These are phyloP conservation scores for Physocephala rufipes DNA, from an alignment of 2,888 invertebrate species.

Conservation along the genomic window DNA sequence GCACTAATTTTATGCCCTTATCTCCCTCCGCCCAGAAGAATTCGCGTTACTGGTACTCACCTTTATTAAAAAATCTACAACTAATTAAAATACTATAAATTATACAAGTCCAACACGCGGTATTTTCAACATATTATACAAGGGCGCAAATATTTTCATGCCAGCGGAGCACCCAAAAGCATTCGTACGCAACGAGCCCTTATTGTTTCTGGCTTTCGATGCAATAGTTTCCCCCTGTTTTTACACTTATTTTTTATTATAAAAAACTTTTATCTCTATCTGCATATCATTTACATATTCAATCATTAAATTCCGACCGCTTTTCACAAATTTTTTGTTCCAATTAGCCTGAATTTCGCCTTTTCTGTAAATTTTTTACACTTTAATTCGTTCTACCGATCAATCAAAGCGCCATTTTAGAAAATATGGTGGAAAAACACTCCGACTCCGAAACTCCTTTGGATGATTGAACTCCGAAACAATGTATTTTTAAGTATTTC, in stretches of 20 bases:
- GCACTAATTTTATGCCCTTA: neutral
- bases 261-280: conserved; percentile 35
- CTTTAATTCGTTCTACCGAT: conserved; percentile 45
- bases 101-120: conserved; percentile 21
- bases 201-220: conserved; percentile 19
- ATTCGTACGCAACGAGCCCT: conserved; percentile 16
- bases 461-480: conserved; percentile 40
- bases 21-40: neutral
- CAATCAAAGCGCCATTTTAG: conserved; percentile 52
- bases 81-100: conserved; percentile 2
- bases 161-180: conserved; percentile 32
- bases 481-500: conserved; percentile 40
- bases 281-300: conserved; percentile 37
- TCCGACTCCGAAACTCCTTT: conserved; percentile 38
- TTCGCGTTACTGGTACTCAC: conserved; percentile 11
- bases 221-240: conserved; percentile 35
- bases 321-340: conserved; percentile 37
- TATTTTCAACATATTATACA: conserved; percentile 11
- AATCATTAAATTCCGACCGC: conserved; percentile 29
- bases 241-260: conserved; percentile 37
- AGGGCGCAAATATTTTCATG: conserved; percentile 27
- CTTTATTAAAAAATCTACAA: conserved; percentile 1
- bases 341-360: conserved; percentile 38
- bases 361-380: conserved; percentile 41
- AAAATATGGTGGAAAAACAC: conserved; percentile 46